Evolutionary conservation across 2,113 vertebrate genomes (phyloP).

Genomic region (Scalopus aquaticus): DNA sequence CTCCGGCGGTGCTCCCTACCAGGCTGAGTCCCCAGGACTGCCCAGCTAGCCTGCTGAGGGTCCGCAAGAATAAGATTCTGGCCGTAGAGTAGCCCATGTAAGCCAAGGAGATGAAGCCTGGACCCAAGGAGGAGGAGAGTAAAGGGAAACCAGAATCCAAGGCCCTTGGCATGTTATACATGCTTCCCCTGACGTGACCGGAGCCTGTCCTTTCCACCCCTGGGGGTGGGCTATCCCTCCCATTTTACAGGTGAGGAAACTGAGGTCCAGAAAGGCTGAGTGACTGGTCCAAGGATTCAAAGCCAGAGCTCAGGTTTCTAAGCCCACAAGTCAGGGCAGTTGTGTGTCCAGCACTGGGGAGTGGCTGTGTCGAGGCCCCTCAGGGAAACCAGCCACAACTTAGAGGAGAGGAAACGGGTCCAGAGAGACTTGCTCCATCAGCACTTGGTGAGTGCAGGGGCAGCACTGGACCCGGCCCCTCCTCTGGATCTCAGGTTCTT

Average conservation of each 20-base stretch:
- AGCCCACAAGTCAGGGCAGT: not conserved
- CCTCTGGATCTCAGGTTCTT: not conserved
- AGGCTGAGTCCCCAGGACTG: not conserved
- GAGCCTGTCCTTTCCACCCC: not conserved
- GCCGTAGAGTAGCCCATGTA: not conserved
- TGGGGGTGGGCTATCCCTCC: not conserved
- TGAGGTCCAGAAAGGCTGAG: not conserved
- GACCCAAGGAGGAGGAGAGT: not conserved
- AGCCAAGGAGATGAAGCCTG: not conserved
- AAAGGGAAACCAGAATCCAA: not conserved
- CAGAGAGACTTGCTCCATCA: not conserved
- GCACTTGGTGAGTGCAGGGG: not conserved
- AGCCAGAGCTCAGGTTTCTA: not conserved
- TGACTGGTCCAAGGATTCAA: not conserved
- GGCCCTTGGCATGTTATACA: too few relatives aligned
- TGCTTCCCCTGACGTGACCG: rapidly evolving
- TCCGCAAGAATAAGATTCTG: not conserved
- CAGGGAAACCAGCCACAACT: not conserved
- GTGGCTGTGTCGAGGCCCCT: too few relatives aligned
- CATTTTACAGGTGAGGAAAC: not conserved
- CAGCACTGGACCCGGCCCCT: not conserved
- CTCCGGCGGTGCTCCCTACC: not conserved
- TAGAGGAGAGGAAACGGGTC: not conserved
- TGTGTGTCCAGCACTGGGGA: rapidly evolving
- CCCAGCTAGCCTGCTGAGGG: not conserved